A percentile compares a stretch with the other conserved stretches of the same genome.
These are phyloP conservation scores for Dermolepida albohirtum DNA, from an alignment of 2,888 invertebrate species.

Conservation along the genomic window DNA sequence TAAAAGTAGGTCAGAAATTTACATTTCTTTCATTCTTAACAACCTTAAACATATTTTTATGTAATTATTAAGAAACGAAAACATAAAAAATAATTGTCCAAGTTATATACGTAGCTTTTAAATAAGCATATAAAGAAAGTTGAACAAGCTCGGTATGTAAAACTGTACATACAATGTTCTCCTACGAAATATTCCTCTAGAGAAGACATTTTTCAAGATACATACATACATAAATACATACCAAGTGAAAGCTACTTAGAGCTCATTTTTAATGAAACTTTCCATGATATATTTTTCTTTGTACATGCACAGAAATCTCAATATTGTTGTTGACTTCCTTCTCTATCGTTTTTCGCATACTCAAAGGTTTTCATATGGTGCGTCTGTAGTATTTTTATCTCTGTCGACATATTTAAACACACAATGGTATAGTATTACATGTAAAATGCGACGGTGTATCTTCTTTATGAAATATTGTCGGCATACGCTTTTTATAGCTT, in stretches of 20 bases:
- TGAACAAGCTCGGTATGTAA: too few relatives aligned
- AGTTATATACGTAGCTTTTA: too few relatives aligned
- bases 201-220: not conserved
- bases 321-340: slow-evolving; percentile 5
- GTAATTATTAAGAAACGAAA: too few relatives aligned
- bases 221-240: not conserved
- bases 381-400: slow-evolving; percentile 9
- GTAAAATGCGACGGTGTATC: slow-evolving; percentile 19
- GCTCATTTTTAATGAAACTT: slow-evolving; percentile 14
- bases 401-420: slow-evolving; percentile 30
- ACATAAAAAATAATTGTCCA: too few relatives aligned
- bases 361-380: slow-evolving; percentile 4
- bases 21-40: too few relatives aligned
- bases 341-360: not conserved
- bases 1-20: too few relatives aligned
- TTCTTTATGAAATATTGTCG: slow-evolving; percentile 28
- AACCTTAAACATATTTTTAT: too few relatives aligned
- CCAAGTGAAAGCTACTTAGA: not conserved
- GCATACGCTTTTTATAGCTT: slow-evolving; percentile 27
- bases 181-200: too few relatives aligned
- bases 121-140: too few relatives aligned
- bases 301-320: slow-evolving; percentile 4
- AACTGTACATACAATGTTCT: too few relatives aligned
- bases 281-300: slow-evolving; percentile 7
- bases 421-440: slow-evolving; percentile 29